Base-by-base conservation (phyloP, 1,140 invertebrate species). In the Bombus pyrosoma region DNA sequence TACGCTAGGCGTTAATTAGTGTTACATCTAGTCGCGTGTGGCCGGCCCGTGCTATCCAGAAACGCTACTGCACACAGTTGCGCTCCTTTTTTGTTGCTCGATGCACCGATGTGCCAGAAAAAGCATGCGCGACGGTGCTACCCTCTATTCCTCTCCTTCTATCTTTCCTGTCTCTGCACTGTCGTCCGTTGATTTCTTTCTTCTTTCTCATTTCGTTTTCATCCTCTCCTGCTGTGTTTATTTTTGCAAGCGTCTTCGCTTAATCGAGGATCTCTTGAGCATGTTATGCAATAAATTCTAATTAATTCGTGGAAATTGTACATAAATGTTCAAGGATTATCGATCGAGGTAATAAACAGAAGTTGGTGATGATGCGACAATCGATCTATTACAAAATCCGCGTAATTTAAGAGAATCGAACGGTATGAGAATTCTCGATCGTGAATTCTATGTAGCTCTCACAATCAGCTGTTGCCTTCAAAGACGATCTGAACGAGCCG, bases 1-100 rank as follows among this genome's bases (percentile, higher is more conserved):
- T 94, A 94, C 85, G 81, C 93, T 94, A 94, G 91, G 94, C 92
- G 89, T 94, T 94, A 94, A 93, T 94, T 93, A 95, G 91, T 94
- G 91, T 94, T 94, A 94, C 92, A 93, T 93, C 91, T 94, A 94
- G 78, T 93, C 90, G 91, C 90, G 95, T 95, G 93, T 95, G 94
- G 93, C 94, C 95, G 88, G 93, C 94, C 93, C 91, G 92, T 95
- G 95, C 94, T 95, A 94, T 90, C 93, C 91, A 92, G 81, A 83
- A 81, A 84, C 88, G 86, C 90, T n/a, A 84, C 86, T 87, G 85
- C 47, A 32, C 76, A 34, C 77, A 85, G 84, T 77, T 74, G 74
- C 79, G 73, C 43, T 57, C 37, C 77, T 53, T 76, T 53, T 77
- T 73, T 76, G 57, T 75, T 57, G 73, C 69, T 79, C 83, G 73